Conservation (phyloP, 2,888 invertebrate species). For the Saturnia pavonia region DNA sequence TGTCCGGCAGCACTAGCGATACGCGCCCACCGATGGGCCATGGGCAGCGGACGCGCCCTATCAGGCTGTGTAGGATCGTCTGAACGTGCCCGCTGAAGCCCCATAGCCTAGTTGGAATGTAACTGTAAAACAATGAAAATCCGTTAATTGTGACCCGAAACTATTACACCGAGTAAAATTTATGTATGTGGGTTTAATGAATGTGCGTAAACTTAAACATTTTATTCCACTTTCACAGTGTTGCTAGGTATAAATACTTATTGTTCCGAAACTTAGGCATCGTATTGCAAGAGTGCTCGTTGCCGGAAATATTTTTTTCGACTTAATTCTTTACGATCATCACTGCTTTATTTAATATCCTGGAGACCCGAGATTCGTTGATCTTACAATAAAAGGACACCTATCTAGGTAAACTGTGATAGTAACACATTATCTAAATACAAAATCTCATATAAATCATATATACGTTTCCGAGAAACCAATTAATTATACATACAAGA, state of each 20-base stretch:
- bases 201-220: neutral
- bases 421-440: no score
- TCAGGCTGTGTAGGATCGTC: slow-evolving; percentile 94
- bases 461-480: no score
- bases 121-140: slow-evolving; percentile 80
- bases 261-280: neutral
- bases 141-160: slow-evolving; percentile 9
- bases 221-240: neutral
- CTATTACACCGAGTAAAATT: neutral
- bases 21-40: slow-evolving; percentile 93
- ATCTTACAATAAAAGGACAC: no score
- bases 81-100: slow-evolving; percentile 98
- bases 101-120: slow-evolving; percentile 94
- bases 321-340: neutral
- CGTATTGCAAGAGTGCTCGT: neutral
- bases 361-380: no score
- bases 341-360: no score
- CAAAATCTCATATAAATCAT: no score
- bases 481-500: no score
- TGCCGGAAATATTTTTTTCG: neutral
- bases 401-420: no score
- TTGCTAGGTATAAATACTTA: neutral
- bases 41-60: slow-evolving; percentile 93
- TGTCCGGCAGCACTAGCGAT: slow-evolving; percentile 88
- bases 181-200: neutral